A percentile compares a stretch with the other conserved stretches of the same genome.
phyloP scores from a whole-genome alignment of 92 coral and sea anemone species.

The Virgularia gustaviana region DNA sequence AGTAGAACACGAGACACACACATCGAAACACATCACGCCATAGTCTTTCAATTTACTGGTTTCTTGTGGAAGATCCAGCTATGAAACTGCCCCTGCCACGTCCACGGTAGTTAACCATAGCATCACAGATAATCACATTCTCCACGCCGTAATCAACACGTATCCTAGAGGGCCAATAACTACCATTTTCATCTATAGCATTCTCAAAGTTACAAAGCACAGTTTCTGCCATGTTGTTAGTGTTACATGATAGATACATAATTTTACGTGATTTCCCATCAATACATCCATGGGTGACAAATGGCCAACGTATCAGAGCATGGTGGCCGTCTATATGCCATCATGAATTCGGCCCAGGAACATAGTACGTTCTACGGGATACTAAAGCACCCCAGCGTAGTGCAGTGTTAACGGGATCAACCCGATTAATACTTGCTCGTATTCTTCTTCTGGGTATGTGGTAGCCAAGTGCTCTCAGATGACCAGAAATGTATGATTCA shows the following conservation, averaged over 20 bases:
- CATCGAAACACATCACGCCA: slow-evolving; percentile 44
- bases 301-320: slow-evolving; percentile 33
- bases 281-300: slow-evolving; percentile 11
- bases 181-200: slow-evolving; percentile 15
- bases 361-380: slow-evolving; percentile 25
- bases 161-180: slow-evolving; percentile 27
- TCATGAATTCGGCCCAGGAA: slow-evolving; percentile 39
- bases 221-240: slow-evolving; percentile 21
- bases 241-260: slow-evolving; percentile 13
- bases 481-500: slow-evolving; percentile 56
- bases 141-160: slow-evolving; percentile 36
- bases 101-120: slow-evolving; percentile 25
- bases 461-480: slow-evolving; percentile 42
- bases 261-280: slow-evolving; percentile 22
- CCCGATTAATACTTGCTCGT: slow-evolving; percentile 14
- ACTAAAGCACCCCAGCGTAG: slow-evolving; percentile 37
- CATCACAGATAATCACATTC: slow-evolving; percentile 40
- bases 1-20: slow-evolving; percentile 31
- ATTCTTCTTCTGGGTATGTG: slow-evolving; percentile 28
- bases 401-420: slow-evolving; percentile 39
- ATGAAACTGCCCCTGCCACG: slow-evolving; percentile 29
- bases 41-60: slow-evolving; percentile 33
- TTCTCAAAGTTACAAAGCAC: neutral
- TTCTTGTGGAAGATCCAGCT: slow-evolving; percentile 20
- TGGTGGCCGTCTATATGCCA: slow-evolving; percentile 43